phyloP scores from a whole-genome alignment of 2,888 invertebrate species.

The Eristalis intricaria region DNA sequence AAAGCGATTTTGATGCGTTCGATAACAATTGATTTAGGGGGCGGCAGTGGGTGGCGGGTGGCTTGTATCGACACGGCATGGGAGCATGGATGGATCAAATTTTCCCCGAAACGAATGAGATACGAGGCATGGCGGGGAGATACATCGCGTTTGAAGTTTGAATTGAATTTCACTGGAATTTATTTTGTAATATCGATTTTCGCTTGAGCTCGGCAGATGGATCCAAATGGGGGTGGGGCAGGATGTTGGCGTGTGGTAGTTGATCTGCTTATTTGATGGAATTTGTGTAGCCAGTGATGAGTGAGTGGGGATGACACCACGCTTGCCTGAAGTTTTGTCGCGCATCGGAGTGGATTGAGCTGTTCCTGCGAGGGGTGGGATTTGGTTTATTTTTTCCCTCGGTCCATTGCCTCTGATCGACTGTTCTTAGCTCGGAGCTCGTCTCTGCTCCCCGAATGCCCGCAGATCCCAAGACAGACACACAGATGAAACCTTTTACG shows the following conservation, averaged over 20 bases:
- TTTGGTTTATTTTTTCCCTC: not conserved
- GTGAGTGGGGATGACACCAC: not conserved
- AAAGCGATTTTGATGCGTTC: slow-evolving; percentile 46
- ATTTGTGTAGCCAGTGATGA: not conserved
- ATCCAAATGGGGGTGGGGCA: not conserved
- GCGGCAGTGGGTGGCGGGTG: not conserved
- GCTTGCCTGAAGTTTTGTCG: not conserved
- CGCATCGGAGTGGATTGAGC: not conserved
- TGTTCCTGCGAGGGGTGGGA: not conserved
- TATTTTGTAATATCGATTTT: slow-evolving; percentile 13
- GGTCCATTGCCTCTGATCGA: not conserved
- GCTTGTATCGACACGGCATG: too few species aligned
- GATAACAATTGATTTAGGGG: slow-evolving; percentile 29
- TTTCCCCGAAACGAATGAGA: not conserved
- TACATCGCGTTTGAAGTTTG: slow-evolving; percentile 22
- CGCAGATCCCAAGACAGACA: too few species aligned
- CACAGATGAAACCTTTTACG: not conserved
- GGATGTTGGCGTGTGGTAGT: not conserved
- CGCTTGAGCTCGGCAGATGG: not conserved
- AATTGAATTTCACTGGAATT: slow-evolving; percentile 19
- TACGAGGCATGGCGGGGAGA: not conserved
- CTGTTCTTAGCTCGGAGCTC: too few species aligned
- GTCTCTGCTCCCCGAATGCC: too few species aligned
- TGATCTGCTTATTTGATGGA: slow-evolving; percentile 9
- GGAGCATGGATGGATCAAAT: not conserved